Evolutionary conservation across 2,797 vertebrate species (phyloP), one percentile per base, ranked within the genome.

Genomic region (Gymnoscopelus microlampas): DNA sequence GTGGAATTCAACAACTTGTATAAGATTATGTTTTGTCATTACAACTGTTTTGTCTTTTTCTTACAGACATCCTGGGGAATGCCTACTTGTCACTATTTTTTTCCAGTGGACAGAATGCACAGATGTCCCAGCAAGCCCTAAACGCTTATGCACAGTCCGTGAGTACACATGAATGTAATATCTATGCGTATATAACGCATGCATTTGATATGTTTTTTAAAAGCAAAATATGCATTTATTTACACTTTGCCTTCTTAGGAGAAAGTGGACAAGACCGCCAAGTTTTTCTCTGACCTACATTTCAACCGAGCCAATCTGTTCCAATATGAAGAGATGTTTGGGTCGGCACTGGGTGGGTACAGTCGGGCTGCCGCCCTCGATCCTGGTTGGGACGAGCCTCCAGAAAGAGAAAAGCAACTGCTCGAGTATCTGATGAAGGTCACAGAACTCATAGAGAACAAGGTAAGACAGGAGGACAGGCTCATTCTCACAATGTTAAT

Each of bases 21-120:
- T 35, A 35, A 35, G 32, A 35, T 35, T 13, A 14, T 51, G 50
- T 51, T 51, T n/a, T 51, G 8, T 44, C 8, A 44, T 44, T 9
- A 9, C 9, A 44, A 44, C 54, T 19, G n/a, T 55, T 14, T 70
- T 26, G 49, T 57, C 0, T n/a, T 80, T 3, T 68, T 82, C 73
- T 82, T 62, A 70, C 93, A 98, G 96, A 96, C 85, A 94, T 97
- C 74, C 87, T 98, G 68, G 96, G 96, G 71, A 98, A 98, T 68
- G 96, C 96, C 7, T 95, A 96, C 5, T 94, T 98, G 70, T 97
- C 95, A 32, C 89, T 98, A 54, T 98, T 96, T 87, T 98, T 98
- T 87, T 93, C 89, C 58, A 94, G 95, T 24, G 96, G 96, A 69
- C 96, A 98, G 91, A 96, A 95, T 65, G 95, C 95, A 24, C 94